A percentile compares a stretch with the other conserved stretches of the same genome.
Conservation (phyloP, 2,888 invertebrate genomes). For the Polymixis flavicincta region DNA sequence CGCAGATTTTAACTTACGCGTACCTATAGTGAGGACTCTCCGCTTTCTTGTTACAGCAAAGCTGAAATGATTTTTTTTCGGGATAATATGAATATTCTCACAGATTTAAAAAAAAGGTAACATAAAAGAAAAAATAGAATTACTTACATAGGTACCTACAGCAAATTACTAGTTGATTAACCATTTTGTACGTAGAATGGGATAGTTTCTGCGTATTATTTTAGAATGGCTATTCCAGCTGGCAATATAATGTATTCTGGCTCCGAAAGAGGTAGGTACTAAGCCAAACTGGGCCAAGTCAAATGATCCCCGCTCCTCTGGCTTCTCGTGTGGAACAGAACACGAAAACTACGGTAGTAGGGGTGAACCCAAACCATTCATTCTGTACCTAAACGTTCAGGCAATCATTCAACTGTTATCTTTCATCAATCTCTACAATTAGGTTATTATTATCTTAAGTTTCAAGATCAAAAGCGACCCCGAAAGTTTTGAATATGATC, state of each 20-base stretch:
- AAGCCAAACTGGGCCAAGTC: slow-evolving; percentile 38
- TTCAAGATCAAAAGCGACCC: background rate
- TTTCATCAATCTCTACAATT: slow-evolving; percentile 17
- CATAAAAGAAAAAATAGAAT: background rate
- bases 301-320: slow-evolving; percentile 23
- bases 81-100: background rate
- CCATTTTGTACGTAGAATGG: background rate
- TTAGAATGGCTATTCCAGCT: slow-evolving; percentile 27
- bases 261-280: slow-evolving; percentile 24
- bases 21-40: slow-evolving; percentile 55
- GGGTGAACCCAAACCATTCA: slow-evolving; percentile 25
- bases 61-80: too few species aligned
- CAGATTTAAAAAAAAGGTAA: too few species aligned
- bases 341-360: slow-evolving; percentile 26
- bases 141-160: background rate
- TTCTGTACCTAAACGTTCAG: slow-evolving; percentile 23
- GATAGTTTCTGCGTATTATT: slow-evolving; percentile 10
- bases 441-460: slow-evolving; percentile 7
- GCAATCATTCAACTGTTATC: slow-evolving; percentile 28
- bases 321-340: slow-evolving; percentile 35
- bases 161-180: slow-evolving; percentile 5
- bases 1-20: background rate
- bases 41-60: too few species aligned
- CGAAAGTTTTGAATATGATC: slow-evolving; percentile 11
- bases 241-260: slow-evolving; percentile 40